Evolutionary conservation across 2,888 invertebrate genomes (phyloP), one percentile per base, ranked within the genome.

Genomic region (Tillus elongatus): DNA sequence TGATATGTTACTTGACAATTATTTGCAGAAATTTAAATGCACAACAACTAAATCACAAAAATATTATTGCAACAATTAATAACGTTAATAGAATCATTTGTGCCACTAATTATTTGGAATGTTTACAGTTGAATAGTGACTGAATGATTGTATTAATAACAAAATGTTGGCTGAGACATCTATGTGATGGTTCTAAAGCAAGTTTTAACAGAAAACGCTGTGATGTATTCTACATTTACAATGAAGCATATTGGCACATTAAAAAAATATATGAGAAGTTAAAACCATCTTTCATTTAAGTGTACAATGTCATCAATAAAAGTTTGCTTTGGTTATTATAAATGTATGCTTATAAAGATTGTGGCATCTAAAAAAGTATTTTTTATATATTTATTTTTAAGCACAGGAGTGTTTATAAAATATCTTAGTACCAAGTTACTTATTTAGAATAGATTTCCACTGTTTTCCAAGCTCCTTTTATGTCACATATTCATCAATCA

Each of bases 1-100:
- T 55, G 54, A 54, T 55, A 55, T 55, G 53, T 55, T 52, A 54
- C 44, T 45, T 51, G 51, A 55, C 55, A 54, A 47, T 50, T 51
- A 52, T 51, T 50, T 51, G 51, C 51, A 49, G 45, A 47, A 47
- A 46, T 44, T 44, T 36, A 45, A 45, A 35, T 43, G 35, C 33
- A 48, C 43, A 47, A 47, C 43, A 49, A 49, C 37, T 37, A 16
- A 46, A 48, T 50, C 48, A 50, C 48, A 46, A 46, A 42, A 41
- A 33, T 38, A 44, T 51, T 52, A 52, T 51, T 53, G 49, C 52
- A 51, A 42, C 41, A 46, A 50, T 42, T 40, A 47, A 44, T 43
- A 19, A 19, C n/a, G n/a, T 19, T 19, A 19, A 19, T 19, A 19
- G n/a, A 19, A 19, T 19, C n/a, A n/a, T 19, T n/a, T 19, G 24